Conservation (phyloP, 2,113 vertebrate genomes). For the Phaetusa simplex region DNA sequence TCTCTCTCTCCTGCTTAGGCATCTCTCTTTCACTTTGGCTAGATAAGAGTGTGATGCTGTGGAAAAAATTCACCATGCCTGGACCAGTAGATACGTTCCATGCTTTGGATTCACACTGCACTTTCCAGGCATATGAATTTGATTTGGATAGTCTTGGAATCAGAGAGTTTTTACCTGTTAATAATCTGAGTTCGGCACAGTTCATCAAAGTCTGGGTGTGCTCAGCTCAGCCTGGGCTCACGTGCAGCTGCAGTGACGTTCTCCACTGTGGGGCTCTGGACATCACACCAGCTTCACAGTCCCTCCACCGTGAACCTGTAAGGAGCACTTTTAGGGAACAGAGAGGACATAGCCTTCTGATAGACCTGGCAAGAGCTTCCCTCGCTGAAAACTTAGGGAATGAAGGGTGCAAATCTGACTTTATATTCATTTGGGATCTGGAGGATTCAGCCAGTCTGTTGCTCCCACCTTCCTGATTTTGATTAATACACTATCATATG, state of each 20-base stretch:
- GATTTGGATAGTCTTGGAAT: not conserved
- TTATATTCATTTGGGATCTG: not conserved
- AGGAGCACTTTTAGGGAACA: not conserved
- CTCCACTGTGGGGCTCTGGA: not conserved
- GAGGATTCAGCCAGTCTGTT: not conserved
- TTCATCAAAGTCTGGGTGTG: not conserved
- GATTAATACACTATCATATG: not conserved
- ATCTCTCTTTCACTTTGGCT: not conserved
- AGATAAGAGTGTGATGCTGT: rapidly evolving
- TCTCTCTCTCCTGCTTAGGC: not conserved
- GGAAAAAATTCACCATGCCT: not conserved
- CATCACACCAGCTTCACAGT: not conserved
- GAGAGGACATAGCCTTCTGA: not conserved
- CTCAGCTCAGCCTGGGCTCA: not conserved
- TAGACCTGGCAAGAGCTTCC: not conserved
- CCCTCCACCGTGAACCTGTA: not conserved
- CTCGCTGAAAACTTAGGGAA: not conserved
- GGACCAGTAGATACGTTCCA: not conserved
- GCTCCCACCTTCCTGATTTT: not conserved
- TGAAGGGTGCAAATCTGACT: not conserved
- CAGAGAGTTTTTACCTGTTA: not conserved
- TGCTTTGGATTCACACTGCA: not conserved
- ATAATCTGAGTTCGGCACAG: not conserved
- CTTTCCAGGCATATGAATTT: not conserved
- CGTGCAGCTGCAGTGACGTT: not conserved